Evolutionary conservation across 2,113 vertebrate species (phyloP), one percentile per base, ranked within the genome.

Genomic region (Alexandromys fortis): DNA sequence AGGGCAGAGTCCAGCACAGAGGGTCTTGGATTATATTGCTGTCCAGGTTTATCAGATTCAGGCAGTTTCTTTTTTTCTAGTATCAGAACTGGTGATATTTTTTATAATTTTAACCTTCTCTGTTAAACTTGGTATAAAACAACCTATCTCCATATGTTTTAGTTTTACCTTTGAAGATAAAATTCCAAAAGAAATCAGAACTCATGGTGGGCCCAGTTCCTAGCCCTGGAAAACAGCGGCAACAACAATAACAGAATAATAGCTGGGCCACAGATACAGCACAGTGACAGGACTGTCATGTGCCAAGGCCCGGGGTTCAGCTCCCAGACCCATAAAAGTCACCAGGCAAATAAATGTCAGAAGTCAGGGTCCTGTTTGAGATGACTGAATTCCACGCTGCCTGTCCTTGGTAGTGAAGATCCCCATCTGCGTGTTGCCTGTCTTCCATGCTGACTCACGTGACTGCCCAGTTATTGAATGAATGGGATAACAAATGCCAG

Each of bases 101-200:
- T 96, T 90, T 52, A 92, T 6, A 72, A 68, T 79, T 96, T 91
- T 77, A 85, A 82, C 49, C 35, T 68, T 14, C 63, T 75, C 89
- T 94, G 52, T 81, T 91, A 86, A 75, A 78, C 83, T 86, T 90
- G 78, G 85, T 22, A 19, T 92, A 82, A 96, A 78, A 90, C 82
- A 81, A 35, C 49, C 22, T 82, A 45, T 65, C 81, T 95, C 90
- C 14, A 45, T 78, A 22, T 1, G 68, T 61, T 88, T 93, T 73
- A 89, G 89, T 83, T 94, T 89, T 11, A 78, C 47, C 61, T 92
- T 92, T 86, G 77, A 86, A 72, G 70, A 83, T 90, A 78, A 90
- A 72, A 5, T 82, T 68, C 28, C 63, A 67, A 47, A 61, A 81
- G 68, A 70, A 67, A 72, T 42, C 22, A 83, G 55, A 28, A 28